Base-by-base conservation (phyloP, 2,888 invertebrate genomes). In the Cheilosia impressa region DNA sequence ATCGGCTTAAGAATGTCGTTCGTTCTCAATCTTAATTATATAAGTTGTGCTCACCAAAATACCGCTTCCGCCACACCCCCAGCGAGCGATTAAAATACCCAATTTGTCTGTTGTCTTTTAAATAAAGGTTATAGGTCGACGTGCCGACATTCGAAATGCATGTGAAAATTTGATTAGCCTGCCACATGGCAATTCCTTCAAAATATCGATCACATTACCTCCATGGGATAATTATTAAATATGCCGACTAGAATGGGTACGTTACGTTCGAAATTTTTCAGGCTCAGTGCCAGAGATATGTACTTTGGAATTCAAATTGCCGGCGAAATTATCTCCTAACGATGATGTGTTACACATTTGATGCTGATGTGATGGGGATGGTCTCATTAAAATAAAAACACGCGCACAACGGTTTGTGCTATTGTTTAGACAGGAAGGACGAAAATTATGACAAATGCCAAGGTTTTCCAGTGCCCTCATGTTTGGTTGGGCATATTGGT, bases 171-270 rank as follows among this genome's bases (percentile, higher is more conserved):
- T 24, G 24, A 52, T 13, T 13, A 52, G 24, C 24, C 22, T 24
- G 13, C 52, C 52, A 27, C 15, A 4, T 24, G 52, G 52, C 13
- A 52, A 52, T 52, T 52, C 52, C 22, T 24, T 52, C 27, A 15
- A 24, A 52, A 27, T 52, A 52, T 52, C 52, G 52, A 52, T 52
- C 13, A 52, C 13, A 52, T 52, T 52, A 24, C 24, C 52, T 10
- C 24, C 52, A 7, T 13, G 22, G 22, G 52, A 27, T 52, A 52
- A 52, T 15, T 19, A 52, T 52, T 52, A 52, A 24, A 52, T 27
- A 52, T 52, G 52, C 22, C 24, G 52, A 52, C 24, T 13, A 15
- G 24, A 52, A 52, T 52, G 52, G 52, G 27, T n/a, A 27, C 13
- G 52, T 52, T 52, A 5, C 7, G 47, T 47, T 7, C 3, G 5